phyloP scores from a whole-genome alignment of 2,888 invertebrate genomes.

The Drosophila mimica region DNA sequence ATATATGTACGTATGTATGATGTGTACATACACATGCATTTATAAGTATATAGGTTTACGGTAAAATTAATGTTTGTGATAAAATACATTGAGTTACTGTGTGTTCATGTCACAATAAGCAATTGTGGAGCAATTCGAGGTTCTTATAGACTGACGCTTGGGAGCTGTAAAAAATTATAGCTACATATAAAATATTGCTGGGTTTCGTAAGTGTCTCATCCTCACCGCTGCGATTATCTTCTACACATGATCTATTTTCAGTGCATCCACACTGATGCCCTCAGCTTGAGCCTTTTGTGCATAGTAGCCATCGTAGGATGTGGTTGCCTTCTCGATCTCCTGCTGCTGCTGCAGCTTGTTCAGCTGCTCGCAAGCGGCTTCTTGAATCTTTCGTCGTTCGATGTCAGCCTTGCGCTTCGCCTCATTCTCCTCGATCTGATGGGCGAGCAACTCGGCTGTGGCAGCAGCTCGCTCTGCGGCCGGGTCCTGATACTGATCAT shows the following conservation, averaged over 20 bases:
- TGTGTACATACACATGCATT: constrained; percentile 36
- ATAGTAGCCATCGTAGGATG: constrained; percentile 74
- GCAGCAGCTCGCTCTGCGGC: constrained; percentile 76
- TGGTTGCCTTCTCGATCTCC: constrained; percentile 73
- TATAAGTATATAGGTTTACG: constrained; percentile 31
- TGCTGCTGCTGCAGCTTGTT: constrained; percentile 73
- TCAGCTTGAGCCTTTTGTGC: constrained; percentile 74
- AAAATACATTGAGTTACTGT: constrained; percentile 49
- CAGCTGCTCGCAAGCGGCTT: constrained; percentile 79
- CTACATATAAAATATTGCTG: constrained; percentile 62
- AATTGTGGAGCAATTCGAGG: constrained; percentile 57
- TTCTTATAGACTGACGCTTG: constrained; percentile 48
- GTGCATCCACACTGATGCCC: constrained; percentile 64
- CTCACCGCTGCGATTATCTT: constrained; percentile 3
- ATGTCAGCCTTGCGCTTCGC: constrained; percentile 78
- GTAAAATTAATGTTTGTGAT: constrained; percentile 56
- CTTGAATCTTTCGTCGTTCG: constrained; percentile 79
- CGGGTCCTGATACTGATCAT: constrained; percentile 76
- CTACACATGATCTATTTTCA: constrained; percentile 74
- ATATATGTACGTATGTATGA: constrained; percentile 53
- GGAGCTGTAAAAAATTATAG: constrained; percentile 48
- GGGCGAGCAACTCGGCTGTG: constrained; percentile 79
- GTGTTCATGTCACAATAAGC: constrained; percentile 22
- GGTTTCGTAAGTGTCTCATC: constrained; percentile 26
- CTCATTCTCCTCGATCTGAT: constrained; percentile 81